phyloP scores from a whole-genome alignment of 2,113 vertebrate species.

The Fregetta grallaria region DNA sequence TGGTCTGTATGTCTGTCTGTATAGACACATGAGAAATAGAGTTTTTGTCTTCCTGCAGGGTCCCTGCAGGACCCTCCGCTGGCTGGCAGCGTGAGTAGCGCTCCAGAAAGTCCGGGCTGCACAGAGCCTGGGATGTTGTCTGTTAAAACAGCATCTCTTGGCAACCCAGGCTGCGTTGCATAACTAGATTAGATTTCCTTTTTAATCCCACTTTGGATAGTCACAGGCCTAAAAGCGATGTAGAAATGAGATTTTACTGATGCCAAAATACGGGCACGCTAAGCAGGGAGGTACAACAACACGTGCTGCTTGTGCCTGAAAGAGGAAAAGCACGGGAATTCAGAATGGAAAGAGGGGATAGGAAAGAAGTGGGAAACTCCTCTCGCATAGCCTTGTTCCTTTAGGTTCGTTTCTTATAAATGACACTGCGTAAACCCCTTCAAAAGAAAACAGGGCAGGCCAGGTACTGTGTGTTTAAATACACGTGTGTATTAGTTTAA shows the following conservation, averaged over 20 bases:
- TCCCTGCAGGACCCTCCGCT: neutral
- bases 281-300: neutral
- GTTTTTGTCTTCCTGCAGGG: neutral
- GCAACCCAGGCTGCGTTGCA: neutral
- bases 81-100: neutral
- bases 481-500: accelerated
- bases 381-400: neutral
- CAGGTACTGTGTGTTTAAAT: neutral
- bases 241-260: neutral
- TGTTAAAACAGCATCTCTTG: neutral
- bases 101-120: neutral
- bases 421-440: neutral
- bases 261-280: neutral
- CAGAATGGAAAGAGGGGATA: neutral
- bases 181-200: slow-evolving; percentile 17
- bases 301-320: accelerated
- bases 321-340: neutral
- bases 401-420: neutral
- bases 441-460: neutral
- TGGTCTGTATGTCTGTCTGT: neutral
- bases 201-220: neutral
- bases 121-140: neutral
- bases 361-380: neutral
- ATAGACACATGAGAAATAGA: neutral
- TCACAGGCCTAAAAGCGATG: neutral